Percentiles rank a stretch among this genome's conserved stretches.
phyloP scores from a whole-genome alignment of 2,113 vertebrate genomes.

The Climacteris rufus region DNA sequence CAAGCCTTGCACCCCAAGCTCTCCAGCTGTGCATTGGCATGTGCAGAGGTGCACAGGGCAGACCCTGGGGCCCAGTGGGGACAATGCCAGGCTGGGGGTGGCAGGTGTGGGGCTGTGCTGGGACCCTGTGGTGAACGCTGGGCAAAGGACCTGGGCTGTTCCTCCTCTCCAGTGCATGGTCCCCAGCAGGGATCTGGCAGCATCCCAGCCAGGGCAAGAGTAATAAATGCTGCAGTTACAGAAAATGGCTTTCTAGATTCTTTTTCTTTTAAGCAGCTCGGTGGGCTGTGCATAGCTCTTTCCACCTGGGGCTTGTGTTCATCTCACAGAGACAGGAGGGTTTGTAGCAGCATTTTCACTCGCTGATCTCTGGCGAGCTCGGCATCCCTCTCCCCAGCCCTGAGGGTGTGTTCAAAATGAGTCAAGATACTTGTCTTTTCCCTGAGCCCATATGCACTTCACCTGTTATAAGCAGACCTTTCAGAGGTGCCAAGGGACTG shows the following conservation, averaged over 20 bases:
- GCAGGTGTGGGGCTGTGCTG: background rate
- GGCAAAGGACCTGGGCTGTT: background rate
- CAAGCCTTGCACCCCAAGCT: background rate
- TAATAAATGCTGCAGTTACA: background rate
- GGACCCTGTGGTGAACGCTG: background rate
- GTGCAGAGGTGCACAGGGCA: background rate
- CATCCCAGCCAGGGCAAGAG: background rate
- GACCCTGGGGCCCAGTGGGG: background rate
- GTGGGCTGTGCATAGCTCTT: background rate
- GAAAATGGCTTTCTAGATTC: background rate
- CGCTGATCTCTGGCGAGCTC: fast-evolving
- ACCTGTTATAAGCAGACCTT: background rate
- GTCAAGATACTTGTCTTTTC: background rate
- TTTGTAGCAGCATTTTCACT: background rate
- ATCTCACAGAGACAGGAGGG: background rate
- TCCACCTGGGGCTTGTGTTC: background rate
- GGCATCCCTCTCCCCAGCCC: background rate
- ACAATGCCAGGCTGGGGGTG: background rate
- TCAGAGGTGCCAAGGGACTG: background rate
- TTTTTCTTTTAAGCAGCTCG: background rate
- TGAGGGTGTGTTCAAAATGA: background rate
- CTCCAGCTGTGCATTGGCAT: background rate
- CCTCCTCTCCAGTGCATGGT: fast-evolving
- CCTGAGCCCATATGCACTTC: background rate
- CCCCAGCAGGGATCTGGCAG: background rate